A percentile compares a stretch with the other conserved stretches of the same genome.
Evolutionary conservation across 2,888 invertebrate genomes (phyloP).

Genomic region (Rhingia rostrata): DNA sequence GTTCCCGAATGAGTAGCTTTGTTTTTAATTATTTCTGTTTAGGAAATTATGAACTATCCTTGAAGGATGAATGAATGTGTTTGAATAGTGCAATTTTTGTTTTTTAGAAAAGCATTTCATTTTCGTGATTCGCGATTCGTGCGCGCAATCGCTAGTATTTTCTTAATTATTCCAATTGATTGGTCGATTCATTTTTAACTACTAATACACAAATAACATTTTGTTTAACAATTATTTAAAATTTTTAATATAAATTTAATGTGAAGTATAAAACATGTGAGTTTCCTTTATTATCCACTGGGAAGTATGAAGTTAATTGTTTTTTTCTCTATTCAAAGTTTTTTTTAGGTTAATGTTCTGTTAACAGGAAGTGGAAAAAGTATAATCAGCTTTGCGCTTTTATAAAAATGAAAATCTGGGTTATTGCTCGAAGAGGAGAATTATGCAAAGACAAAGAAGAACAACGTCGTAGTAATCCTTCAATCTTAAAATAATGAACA

Average conservation of each 20-base stretch:
- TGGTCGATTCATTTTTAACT: not conserved
- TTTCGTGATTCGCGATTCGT: not conserved
- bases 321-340: too few relatives aligned
- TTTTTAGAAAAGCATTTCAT: constrained; percentile 4
- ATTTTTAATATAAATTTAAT: constrained; percentile 24
- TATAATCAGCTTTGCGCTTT: too few relatives aligned
- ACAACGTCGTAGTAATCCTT: too few relatives aligned
- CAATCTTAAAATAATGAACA: too few relatives aligned
- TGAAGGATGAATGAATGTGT: not conserved
- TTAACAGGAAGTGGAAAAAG: too few relatives aligned
- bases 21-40: constrained; percentile 20
- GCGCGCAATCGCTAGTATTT: not conserved
- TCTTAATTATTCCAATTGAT: constrained; percentile 7
- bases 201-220: not conserved
- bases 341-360: too few relatives aligned
- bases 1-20: constrained; percentile 3
- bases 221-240: not conserved
- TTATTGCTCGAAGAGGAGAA: too few relatives aligned
- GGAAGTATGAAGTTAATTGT: too few relatives aligned
- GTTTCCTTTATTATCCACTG: not conserved
- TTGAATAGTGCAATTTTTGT: constrained; percentile 42
- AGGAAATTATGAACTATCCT: constrained; percentile 15
- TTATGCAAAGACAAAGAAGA: too few relatives aligned
- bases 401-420: too few relatives aligned
- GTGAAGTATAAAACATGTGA: not conserved